Base-by-base conservation (phyloP, 2,113 vertebrate genomes). In the Carassius auratus region DNA sequence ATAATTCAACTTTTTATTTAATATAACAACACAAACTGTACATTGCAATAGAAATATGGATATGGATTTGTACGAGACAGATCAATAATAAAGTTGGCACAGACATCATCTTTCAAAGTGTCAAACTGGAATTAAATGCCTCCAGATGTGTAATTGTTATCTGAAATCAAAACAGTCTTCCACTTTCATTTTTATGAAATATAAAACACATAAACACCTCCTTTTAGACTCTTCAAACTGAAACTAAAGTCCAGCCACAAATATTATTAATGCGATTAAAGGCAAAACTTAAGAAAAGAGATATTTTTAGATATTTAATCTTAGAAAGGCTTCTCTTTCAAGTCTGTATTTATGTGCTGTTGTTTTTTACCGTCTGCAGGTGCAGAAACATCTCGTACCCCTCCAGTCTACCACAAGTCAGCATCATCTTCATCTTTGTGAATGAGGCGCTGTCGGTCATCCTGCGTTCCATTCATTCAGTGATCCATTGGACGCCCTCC, bases 341-440 rank as follows among this genome's bases (percentile, higher is more conserved):
- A 23, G 19, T 42, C 10, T 71, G 17, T 14, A 9, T 68, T 48
- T 48, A 14, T 80, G 57, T 80, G 0, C 42, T 1, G 3, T 3
- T 50, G 69, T 90, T 57, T 90, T 81, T 81, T 62, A 88, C 50
- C 55, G 0, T 48, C 45, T 48, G 82, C 89, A 99, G 98, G 91
- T 99, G 98, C 94, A 95, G 93, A 87, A 99, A 99, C 92, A 95
- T 97, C 68, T 96, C 96, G 0, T 98, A 97, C 92, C 96, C 96
- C 0, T 91, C 95, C 76, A 95, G 94, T 23, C 97, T 99, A 79
- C 98, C 98, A 0, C 96, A 99, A 92, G 94, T 99, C 92, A 98
- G 97, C 95, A 94, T 99, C 5, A 96, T 98, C 59, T 99, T 99
- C 93, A 99, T 99, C 80, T 99, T 99, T n/a, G 96, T 99, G 76